phyloP scores from a whole-genome alignment of 1,140 invertebrate genomes.

The Leptoteleia sp. region DNA sequence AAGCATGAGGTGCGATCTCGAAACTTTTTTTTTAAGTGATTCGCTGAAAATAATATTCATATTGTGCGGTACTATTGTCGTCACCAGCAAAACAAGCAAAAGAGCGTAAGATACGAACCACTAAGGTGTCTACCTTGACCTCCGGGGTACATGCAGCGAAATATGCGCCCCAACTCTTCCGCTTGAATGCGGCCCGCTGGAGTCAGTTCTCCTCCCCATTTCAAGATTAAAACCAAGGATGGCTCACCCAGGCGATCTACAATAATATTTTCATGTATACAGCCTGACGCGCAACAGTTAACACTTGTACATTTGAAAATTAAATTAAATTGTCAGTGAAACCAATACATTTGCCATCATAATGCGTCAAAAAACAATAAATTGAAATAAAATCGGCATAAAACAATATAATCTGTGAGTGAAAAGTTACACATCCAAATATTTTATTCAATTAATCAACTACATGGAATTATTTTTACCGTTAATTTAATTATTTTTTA shows the following conservation, averaged over 20 bases:
- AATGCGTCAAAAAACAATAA: no score
- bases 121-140: slow-evolving; percentile 91
- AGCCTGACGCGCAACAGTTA: no score
- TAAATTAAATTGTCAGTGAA: no score
- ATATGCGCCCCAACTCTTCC: slow-evolving; percentile 98
- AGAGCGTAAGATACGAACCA: slow-evolving; percentile 84
- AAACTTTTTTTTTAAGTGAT: slow-evolving; percentile 54
- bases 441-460: no score
- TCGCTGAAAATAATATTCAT: slow-evolving; percentile 61
- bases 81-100: slow-evolving; percentile 77
- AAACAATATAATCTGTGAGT: no score
- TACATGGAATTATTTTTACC: no score
- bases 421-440: no score
- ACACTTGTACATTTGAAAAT: no score
- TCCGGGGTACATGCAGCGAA: slow-evolving; percentile 98
- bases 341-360: no score
- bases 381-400: no score
- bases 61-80: slow-evolving; percentile 59
- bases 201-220: slow-evolving; percentile 99
- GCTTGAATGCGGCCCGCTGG: slow-evolving; percentile 98
- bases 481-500: no score
- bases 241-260: slow-evolving; percentile 92
- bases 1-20: slow-evolving; percentile 52
- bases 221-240: slow-evolving; percentile 96
- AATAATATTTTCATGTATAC: slow-evolving; percentile 73